A percentile compares a stretch with the other conserved stretches of the same genome.
These are phyloP conservation scores for Dolichopus griseipennis DNA, from an alignment of 2,888 invertebrate genomes.

Conservation along the genomic window DNA sequence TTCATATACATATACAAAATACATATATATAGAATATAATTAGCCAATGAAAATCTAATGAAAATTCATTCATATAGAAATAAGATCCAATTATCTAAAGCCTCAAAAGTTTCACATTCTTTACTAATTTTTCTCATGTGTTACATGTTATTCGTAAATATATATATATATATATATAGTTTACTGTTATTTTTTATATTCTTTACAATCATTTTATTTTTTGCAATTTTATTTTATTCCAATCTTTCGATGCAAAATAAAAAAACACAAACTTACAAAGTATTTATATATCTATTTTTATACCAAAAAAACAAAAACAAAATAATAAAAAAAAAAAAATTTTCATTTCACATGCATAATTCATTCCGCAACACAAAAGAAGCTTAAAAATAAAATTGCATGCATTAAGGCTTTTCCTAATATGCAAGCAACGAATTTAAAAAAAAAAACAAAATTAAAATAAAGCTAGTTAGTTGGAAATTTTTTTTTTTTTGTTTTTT, in stretches of 20 bases:
- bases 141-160: neutral
- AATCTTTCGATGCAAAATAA: too few relatives aligned
- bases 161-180: too few relatives aligned
- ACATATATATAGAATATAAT: neutral
- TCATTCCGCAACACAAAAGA: neutral
- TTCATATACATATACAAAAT: too few relatives aligned
- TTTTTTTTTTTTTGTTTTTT: too few relatives aligned
- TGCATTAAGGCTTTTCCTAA: neutral
- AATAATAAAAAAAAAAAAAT: too few relatives aligned
- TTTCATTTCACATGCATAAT: neutral
- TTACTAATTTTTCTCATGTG: neutral
- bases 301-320: neutral
- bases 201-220: neutral
- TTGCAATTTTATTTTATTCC: neutral
- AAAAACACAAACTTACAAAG: neutral
- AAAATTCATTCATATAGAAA: conserved; percentile 1
- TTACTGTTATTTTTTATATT: neutral
- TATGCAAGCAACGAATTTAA: too few relatives aligned
- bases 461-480: neutral
- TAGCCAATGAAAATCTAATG: neutral
- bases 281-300: neutral
- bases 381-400: neutral
- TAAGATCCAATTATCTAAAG: conserved; percentile 10
- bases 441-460: too few relatives aligned
- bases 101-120: conserved; percentile 8